These are phyloP conservation scores for Leptodactylus fuscus DNA, from an alignment of 2,113 vertebrate genomes.

Conservation along the genomic window DNA sequence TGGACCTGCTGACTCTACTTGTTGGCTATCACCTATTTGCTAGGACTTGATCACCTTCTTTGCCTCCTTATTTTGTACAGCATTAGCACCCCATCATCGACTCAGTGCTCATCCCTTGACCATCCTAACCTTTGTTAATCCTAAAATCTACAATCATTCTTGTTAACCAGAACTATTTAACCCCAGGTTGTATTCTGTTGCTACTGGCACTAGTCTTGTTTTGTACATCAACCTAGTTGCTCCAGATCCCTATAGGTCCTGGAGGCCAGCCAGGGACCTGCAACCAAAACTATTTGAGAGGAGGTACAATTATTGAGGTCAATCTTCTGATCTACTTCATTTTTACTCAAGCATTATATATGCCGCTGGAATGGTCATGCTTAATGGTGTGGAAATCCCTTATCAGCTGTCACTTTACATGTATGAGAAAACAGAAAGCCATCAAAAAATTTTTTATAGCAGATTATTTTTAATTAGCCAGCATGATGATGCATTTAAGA, in stretches of 20 bases:
- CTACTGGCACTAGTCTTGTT: neutral
- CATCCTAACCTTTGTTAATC: neutral
- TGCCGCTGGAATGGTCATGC: neutral
- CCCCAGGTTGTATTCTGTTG: no score
- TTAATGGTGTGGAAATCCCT: neutral
- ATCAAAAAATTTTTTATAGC: constrained; percentile 21
- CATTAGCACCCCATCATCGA: neutral
- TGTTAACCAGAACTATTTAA: no score
- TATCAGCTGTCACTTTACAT: constrained; percentile 6
- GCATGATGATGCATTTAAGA: constrained; percentile 48
- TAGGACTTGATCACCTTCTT: neutral
- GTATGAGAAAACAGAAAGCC: constrained; percentile 22
- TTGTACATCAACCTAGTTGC: neutral
- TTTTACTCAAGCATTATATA: no score
- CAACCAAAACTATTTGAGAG: no score
- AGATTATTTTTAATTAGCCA: constrained; percentile 51
- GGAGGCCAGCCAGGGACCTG: no score
- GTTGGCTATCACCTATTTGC: neutral
- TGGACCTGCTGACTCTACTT: neutral
- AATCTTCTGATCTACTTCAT: no score
- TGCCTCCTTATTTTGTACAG: neutral
- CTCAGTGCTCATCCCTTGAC: no score
- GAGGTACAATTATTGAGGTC: no score
- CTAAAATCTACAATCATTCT: no score
- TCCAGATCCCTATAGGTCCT: neutral